phyloP scores from a whole-genome alignment of 2,888 invertebrate genomes.

The Agrilus mali region DNA sequence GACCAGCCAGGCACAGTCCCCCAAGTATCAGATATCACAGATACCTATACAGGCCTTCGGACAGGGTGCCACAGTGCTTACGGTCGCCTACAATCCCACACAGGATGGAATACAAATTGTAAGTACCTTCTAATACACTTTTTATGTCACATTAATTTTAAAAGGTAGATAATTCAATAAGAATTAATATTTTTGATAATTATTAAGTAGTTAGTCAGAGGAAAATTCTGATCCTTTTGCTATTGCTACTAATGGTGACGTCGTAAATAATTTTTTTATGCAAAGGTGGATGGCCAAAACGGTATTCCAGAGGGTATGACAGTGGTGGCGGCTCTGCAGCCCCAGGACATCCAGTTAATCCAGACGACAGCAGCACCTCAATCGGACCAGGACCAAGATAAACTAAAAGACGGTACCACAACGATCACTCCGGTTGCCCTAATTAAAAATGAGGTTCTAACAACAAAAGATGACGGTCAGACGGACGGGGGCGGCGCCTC shows the following conservation, averaged over 20 bases:
- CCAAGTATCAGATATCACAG: constrained; percentile 61
- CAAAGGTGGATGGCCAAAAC: constrained; percentile 32
- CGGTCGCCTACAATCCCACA: constrained; percentile 57
- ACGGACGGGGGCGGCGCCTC: constrained; percentile 20
- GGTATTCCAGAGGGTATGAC: constrained; percentile 50
- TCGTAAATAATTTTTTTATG: constrained; percentile 3
- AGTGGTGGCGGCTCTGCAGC: constrained; percentile 51
- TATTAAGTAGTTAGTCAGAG: too few species aligned
- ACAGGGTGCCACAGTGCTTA: constrained; percentile 59
- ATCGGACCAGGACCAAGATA: constrained; percentile 13
- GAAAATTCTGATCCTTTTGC: too few species aligned
- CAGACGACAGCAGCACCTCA: constrained; percentile 17
- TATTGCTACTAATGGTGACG: too few species aligned
- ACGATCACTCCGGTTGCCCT: constrained; percentile 36
- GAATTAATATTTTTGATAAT: too few species aligned
- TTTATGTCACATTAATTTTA: constrained; percentile 35
- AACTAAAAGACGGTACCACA: constrained; percentile 31
- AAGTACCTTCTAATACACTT: constrained; percentile 27
- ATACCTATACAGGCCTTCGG: constrained; percentile 65
- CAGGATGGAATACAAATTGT: constrained; percentile 44
- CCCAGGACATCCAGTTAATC: constrained; percentile 57
- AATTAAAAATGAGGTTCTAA: constrained; percentile 32
- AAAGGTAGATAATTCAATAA: background rate
- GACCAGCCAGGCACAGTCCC: constrained; percentile 40
- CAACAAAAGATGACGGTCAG: constrained; percentile 17